Evolutionary conservation across 2,113 vertebrate species (phyloP).

Genomic region (Corythoichthys intestinalis): DNA sequence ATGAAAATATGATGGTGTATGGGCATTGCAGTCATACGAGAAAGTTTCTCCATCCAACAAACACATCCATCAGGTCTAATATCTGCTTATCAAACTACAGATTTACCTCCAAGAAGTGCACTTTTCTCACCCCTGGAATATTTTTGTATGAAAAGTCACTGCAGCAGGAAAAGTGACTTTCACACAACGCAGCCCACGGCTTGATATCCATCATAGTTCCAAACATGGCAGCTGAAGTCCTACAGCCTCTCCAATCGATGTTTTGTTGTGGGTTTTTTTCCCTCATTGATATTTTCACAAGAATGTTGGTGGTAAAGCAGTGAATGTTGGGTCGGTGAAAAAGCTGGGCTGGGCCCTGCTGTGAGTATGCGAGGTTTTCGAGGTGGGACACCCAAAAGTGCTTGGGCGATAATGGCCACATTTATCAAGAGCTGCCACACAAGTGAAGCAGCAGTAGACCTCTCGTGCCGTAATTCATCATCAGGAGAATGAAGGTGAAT

Average conservation of each 20-base stretch:
- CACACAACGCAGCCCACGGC: slow-evolving; percentile 29
- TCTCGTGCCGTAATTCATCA: slow-evolving; percentile 56
- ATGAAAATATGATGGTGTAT: slow-evolving; percentile 59
- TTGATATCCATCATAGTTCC: slow-evolving; percentile 45
- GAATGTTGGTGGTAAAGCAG: slow-evolving; percentile 8
- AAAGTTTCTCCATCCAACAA: slow-evolving; percentile 60
- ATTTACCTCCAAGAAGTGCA: slow-evolving; percentile 34
- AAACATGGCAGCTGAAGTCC: slow-evolving; percentile 30
- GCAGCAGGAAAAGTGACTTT: slow-evolving; percentile 43
- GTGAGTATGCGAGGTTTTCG: slow-evolving; percentile 43
- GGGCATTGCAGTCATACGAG: slow-evolving; percentile 65
- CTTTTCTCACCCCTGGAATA: slow-evolving; percentile 34
- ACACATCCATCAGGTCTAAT: slow-evolving; percentile 66
- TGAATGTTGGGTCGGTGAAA: slow-evolving; percentile 1
- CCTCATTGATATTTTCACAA: slow-evolving; percentile 14
- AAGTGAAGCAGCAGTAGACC: slow-evolving; percentile 53
- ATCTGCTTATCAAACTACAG: slow-evolving; percentile 41
- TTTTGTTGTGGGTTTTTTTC: slow-evolving; percentile 9
- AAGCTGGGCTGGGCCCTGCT: background rate
- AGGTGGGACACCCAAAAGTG: slow-evolving; percentile 54
- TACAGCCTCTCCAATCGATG: slow-evolving; percentile 17
- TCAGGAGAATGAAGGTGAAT: slow-evolving; percentile 56
- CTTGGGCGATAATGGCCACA: slow-evolving; percentile 64
- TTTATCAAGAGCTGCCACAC: slow-evolving; percentile 64
- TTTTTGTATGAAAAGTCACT: slow-evolving; percentile 35